Evolutionary conservation across 2,113 vertebrate species (phyloP), one percentile per base, ranked within the genome.

Genomic region (Cyprinodon brontotheroides): DNA sequence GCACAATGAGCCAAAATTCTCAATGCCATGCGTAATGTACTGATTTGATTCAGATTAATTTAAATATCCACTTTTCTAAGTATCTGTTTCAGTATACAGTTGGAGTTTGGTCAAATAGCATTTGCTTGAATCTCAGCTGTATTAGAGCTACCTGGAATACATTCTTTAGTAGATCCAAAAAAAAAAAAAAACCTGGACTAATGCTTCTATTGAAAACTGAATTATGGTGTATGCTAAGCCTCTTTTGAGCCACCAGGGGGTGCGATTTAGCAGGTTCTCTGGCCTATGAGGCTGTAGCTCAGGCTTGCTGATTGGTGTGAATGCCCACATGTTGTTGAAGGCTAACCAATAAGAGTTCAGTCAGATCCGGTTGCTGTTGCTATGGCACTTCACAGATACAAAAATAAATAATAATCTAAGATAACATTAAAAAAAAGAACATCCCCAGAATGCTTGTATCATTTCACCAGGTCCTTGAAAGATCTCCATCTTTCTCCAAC

Each of bases 291-390:
- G 22, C 74, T 69, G 40, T 38, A 84, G 13, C 86, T 86, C 90
- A 82, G 81, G 80, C 73, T 47, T 60, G 62, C 87, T 88, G 90
- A 94, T 94, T 94, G 94, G 94, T 82, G 90, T 70, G 82, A 79
- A 82, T 62, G 77, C 50, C 87, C 84, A 91, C 90, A 90, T 84
- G 91, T 80, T 70, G 59, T 40, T 59, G 70, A 50, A 80, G 75
- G 61, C 75, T 82, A 80, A 80, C 94, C 94, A 95, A 94, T 94
- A 53, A 57, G 83, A 53, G 40, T 84, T 76, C 61, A 62, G 41
- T 74, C 78, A 82, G 84, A 80, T 76, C 70, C 20, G 72, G 72
- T 67, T n/a, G 84, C 90, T 94, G 94, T 95, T 95, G 93, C 94
- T 95, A 95, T 88, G 93, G 91, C 84, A 89, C 81, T 86, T 87